Base-by-base conservation (phyloP, 2,888 invertebrate genomes). In the Sclerodermus sp. region DNA sequence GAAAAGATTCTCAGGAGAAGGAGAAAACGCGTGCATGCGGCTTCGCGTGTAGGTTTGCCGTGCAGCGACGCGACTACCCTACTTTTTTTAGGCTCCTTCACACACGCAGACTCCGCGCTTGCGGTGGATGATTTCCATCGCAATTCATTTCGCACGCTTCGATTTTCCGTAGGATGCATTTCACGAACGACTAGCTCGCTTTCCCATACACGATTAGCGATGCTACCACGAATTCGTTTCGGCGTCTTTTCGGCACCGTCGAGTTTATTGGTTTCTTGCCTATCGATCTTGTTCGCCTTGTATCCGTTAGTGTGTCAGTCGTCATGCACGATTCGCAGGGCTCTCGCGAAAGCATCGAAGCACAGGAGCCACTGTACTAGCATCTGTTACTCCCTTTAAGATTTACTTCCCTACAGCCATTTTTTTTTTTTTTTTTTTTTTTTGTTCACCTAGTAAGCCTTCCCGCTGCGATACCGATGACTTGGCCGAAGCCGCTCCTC, bases 331-430 rank as follows among this genome's bases (percentile, higher is more conserved):
- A 14, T 38, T 16, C 38, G 10, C 38, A 38, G 15, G 38, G 10
- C 38, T 29, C n/a, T 15, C 13, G 14, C 9, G 15, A 31, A 42
- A 31, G 6, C 17, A 17, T 15, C 42, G 23, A 42, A 38, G 12
- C 38, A 15, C 5, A 13, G 37, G 12, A 13, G 13, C 16, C 30
- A n/a, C 18, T 38, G 45, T 53, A 49, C 42, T 45, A 51, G 51
- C 45, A 55, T 55, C 48, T 47, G 49, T 47, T 52, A 45, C 45
- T 42, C 45, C 23, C 8, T 23, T 58, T 40, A 49, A 58, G 51
- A 60, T 60, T 59, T 54, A 59, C 59, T 57, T 54, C 51, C 47
- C 40, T 46, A 40, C 42, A 34, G 38, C 15, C 38, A 10, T 16
- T n/a, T 15, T 36, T 36, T 14, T 12, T 6, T 5, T n/a, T n/a